These are phyloP conservation scores for Echinometra lucunter DNA, from an alignment of 53 echinoderm and acorn worm genomes.

Conservation along the genomic window DNA sequence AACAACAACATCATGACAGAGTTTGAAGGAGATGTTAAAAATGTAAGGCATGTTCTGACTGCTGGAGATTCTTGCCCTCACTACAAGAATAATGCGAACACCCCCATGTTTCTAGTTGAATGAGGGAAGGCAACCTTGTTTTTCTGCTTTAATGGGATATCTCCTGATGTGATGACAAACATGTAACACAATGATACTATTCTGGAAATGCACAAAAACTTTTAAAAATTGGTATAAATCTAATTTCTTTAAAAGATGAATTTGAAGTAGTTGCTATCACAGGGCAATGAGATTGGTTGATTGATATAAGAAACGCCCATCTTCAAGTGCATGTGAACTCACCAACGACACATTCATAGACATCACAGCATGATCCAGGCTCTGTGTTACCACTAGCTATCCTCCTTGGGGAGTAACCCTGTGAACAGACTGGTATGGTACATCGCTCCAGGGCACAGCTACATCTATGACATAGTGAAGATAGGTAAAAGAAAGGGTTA, in stretches of 20 bases:
- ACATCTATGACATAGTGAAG: constrained; percentile 71
- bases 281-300: background rate
- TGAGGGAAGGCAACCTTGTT: background rate
- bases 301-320: background rate
- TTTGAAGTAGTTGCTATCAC: too few relatives aligned
- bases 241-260: too few relatives aligned
- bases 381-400: constrained; percentile 73
- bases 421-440: constrained; percentile 81
- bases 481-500: constrained; percentile 16
- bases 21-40: constrained; percentile 33
- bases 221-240: too few relatives aligned
- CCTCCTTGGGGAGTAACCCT: constrained; percentile 87
- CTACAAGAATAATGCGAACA: too few relatives aligned
- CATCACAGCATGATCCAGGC: constrained; percentile 93
- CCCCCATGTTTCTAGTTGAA: background rate
- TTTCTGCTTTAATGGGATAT: background rate
- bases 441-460: constrained; percentile 90
- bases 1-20: constrained; percentile 52
- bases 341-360: constrained; percentile 93
- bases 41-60: constrained; percentile 12
- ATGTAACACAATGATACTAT: background rate
- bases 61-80: too few relatives aligned
- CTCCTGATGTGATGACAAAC: background rate
- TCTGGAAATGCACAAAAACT: too few relatives aligned
- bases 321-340: constrained; percentile 20